phyloP scores from a whole-genome alignment of 2,888 invertebrate species.

The Trachelus iudaicus region DNA sequence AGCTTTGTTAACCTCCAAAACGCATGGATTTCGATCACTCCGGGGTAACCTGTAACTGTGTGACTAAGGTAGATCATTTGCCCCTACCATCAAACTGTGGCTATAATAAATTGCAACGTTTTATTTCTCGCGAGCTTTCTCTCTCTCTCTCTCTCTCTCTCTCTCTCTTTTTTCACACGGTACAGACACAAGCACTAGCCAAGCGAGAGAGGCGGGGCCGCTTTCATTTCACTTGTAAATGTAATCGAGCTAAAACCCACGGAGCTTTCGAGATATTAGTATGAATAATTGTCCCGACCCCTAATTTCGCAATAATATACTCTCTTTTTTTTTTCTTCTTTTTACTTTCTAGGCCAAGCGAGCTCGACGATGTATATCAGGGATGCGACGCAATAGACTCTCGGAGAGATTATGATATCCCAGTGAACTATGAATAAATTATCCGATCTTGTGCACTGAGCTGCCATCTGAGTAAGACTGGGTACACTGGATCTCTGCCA shows the following conservation, averaged over 20 bases:
- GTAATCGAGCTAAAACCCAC: slow-evolving; percentile 31
- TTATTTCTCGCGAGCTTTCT: background rate
- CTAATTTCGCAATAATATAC: slow-evolving; percentile 23
- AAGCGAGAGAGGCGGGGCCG: slow-evolving; percentile 10
- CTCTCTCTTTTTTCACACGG: background rate
- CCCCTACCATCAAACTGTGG: background rate
- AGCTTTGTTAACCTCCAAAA: background rate
- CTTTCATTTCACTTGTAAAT: slow-evolving; percentile 31
- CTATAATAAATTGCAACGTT: slow-evolving; percentile 2
- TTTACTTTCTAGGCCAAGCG: background rate
- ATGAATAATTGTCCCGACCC: slow-evolving; percentile 16
- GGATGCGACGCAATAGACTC: background rate
- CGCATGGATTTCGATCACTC: background rate
- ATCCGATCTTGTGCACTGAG: background rate
- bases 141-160: background rate
- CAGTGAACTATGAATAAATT: slow-evolving; percentile 18
- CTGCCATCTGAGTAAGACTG: background rate
- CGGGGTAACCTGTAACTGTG: background rate
- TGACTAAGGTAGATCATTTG: background rate
- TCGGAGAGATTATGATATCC: slow-evolving; percentile 16
- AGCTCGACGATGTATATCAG: background rate
- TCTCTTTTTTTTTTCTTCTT: background rate
- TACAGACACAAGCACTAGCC: background rate
- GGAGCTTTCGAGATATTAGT: slow-evolving; percentile 5
- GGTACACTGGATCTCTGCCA: background rate